Conservation (phyloP, 1,140 invertebrate genomes). For the Saccostrea glomerata region DNA sequence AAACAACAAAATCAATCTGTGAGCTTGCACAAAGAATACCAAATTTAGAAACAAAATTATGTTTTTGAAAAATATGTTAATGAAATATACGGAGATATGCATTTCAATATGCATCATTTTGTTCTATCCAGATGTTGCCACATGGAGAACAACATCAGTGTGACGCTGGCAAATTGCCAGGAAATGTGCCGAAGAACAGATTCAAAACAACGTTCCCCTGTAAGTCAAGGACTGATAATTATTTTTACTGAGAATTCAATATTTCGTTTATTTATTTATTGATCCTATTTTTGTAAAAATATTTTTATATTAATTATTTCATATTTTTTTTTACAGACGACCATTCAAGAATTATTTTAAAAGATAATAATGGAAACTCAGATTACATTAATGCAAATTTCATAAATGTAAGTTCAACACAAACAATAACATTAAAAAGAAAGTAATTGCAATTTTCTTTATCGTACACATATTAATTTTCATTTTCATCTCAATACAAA, state of each 20-base stretch:
- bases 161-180: not conserved
- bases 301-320: not conserved
- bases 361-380: not conserved
- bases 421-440: too few relatives aligned
- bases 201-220: conserved; percentile 25
- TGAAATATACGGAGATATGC: not conserved
- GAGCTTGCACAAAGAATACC: not conserved
- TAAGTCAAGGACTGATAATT: not conserved
- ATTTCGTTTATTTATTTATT: not conserved
- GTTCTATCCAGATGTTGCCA: not conserved
- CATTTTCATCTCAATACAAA: not conserved
- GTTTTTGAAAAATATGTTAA: not conserved
- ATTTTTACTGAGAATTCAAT: not conserved
- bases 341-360: not conserved
- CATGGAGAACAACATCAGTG: not conserved
- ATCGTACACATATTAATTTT: not conserved
- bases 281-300: not conserved
- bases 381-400: not conserved
- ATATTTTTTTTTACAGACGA: conserved; percentile 25
- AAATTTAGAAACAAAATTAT: not conserved
- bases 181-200: not conserved
- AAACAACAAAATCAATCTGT: not conserved
- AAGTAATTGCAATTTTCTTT: too few relatives aligned
- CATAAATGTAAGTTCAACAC: not conserved
- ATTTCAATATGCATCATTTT: not conserved